Conservation (phyloP, 2,113 vertebrate species). For the Melanerpes aurifrons region DNA sequence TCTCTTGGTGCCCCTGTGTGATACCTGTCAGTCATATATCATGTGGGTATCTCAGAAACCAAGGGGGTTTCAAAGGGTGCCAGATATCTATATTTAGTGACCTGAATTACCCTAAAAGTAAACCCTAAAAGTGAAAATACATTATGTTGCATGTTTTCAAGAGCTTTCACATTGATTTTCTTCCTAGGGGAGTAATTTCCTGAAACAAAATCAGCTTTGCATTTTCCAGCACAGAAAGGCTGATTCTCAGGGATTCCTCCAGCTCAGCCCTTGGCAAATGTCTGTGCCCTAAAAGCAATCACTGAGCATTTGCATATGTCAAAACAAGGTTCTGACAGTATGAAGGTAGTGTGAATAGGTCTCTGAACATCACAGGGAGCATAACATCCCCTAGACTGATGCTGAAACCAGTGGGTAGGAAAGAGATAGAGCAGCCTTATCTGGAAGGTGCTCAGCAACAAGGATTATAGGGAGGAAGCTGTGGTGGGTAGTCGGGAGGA, state of each 20-base stretch:
- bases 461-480: not conserved
- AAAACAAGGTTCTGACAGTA: not conserved
- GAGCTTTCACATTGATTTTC: not conserved
- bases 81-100: not conserved
- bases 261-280: not conserved
- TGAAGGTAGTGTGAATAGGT: not conserved
- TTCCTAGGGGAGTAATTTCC: not conserved
- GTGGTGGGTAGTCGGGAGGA: not conserved
- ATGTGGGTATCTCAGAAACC: not conserved
- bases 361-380: not conserved
- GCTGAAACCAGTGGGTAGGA: not conserved
- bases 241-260: constrained; percentile 25
- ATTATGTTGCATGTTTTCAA: not conserved
- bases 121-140: not conserved
- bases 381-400: not conserved
- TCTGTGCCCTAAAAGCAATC: not conserved
- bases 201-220: constrained; percentile 1
- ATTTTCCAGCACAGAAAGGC: constrained; percentile 14
- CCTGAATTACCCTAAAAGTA: not conserved
- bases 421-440: not conserved
- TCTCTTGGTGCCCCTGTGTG: not conserved
- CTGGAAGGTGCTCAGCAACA: not conserved
- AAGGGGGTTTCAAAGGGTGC: not conserved
- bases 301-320: not conserved
- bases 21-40: not conserved